These are phyloP conservation scores for Drosophila aldrichi DNA, from an alignment of 2,888 invertebrate genomes.

Conservation along the genomic window DNA sequence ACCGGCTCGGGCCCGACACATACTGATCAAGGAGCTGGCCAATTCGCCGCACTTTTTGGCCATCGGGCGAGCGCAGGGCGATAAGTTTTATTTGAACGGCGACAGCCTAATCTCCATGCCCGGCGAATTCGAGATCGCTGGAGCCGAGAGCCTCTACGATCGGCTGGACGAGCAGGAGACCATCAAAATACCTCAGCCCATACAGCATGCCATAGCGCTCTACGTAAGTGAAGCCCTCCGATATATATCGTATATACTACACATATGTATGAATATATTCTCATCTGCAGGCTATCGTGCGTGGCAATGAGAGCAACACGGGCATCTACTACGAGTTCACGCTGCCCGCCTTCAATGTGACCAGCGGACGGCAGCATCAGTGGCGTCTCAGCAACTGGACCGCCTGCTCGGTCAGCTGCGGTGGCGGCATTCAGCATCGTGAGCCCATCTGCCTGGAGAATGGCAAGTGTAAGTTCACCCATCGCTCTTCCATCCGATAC, in stretches of 20 bases:
- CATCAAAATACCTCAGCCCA: conserved; percentile 92
- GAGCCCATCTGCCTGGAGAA: conserved; percentile 86
- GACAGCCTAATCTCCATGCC: conserved; percentile 90
- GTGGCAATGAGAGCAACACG: conserved; percentile 91
- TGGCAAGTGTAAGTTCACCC: conserved; percentile 85
- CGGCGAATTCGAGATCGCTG: conserved; percentile 93
- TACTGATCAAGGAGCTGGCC: conserved; percentile 91
- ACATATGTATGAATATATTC: background rate
- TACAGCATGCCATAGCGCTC: conserved; percentile 91
- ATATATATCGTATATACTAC: background rate
- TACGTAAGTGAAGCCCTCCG: conserved; percentile 87
- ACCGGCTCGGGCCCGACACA: conserved; percentile 92
- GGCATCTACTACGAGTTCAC: conserved; percentile 94
- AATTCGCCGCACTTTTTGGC: conserved; percentile 92
- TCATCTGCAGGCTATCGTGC: conserved; percentile 89
- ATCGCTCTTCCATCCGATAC: too few relatives aligned
- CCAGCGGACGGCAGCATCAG: conserved; percentile 88
- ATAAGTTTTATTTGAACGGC: conserved; percentile 92
- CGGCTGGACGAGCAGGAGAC: conserved; percentile 92
- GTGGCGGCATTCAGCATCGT: conserved; percentile 89
- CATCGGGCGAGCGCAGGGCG: conserved; percentile 88
- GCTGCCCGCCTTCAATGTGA: conserved; percentile 86
- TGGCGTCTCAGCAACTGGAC: conserved; percentile 94
- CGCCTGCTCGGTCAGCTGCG: conserved; percentile 91
- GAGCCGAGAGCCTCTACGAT: conserved; percentile 92